phyloP scores from a whole-genome alignment of 2,888 invertebrate genomes.

The Lamproptera curius region DNA sequence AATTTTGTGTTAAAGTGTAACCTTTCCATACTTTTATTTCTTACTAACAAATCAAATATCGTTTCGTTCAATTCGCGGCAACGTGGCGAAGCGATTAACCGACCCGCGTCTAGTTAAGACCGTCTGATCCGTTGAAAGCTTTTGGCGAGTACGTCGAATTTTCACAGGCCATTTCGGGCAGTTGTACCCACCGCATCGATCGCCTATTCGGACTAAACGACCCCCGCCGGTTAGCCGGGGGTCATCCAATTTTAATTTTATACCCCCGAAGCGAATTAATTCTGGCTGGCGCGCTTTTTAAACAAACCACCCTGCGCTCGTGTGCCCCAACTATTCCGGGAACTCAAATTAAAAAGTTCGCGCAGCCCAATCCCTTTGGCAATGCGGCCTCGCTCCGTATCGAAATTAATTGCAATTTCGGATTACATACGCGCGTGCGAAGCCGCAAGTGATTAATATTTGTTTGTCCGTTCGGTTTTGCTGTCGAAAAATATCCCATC shows the following conservation, averaged over 20 bases:
- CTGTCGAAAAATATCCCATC: slow-evolving; percentile 8
- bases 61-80: background rate
- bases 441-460: slow-evolving; percentile 5
- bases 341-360: slow-evolving; percentile 51
- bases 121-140: slow-evolving; percentile 59
- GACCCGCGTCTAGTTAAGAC: slow-evolving; percentile 35
- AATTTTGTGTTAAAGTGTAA: too few species aligned
- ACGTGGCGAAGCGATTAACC: slow-evolving; percentile 9
- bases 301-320: slow-evolving; percentile 37
- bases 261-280: slow-evolving; percentile 52
- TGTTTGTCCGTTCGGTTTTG: background rate
- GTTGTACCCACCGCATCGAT: slow-evolving; percentile 35
- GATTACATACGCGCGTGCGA: slow-evolving; percentile 21
- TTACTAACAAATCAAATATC: too few species aligned
- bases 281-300: slow-evolving; percentile 38
- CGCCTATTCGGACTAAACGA: slow-evolving; percentile 53
- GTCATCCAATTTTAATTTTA: slow-evolving; percentile 54
- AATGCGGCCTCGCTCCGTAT: slow-evolving; percentile 20
- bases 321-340: too few species aligned
- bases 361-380: slow-evolving; percentile 26
- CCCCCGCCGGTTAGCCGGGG: slow-evolving; percentile 39
- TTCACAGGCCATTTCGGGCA: slow-evolving; percentile 49
- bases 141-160: slow-evolving; percentile 39
- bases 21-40: too few species aligned
- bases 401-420: slow-evolving; percentile 33